Conservation (phyloP, 2,797 vertebrate genomes). For the Pristis pectinata region DNA sequence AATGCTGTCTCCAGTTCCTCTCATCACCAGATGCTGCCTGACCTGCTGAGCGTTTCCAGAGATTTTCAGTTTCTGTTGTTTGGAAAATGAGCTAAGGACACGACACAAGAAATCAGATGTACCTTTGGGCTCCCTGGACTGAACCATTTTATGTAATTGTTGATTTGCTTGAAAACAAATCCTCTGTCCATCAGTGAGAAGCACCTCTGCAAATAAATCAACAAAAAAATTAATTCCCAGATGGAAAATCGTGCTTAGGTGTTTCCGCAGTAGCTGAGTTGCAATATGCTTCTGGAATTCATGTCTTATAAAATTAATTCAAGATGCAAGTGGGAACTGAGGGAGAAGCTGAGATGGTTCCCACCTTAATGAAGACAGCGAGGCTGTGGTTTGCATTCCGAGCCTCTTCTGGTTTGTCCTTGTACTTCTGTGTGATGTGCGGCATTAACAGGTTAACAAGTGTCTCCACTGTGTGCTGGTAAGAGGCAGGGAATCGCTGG, state of each 20-base stretch:
- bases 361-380: slow-evolving; percentile 91
- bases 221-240: slow-evolving; percentile 21
- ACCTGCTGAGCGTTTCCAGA: too few species aligned
- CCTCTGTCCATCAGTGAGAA: slow-evolving; percentile 97
- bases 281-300: too few species aligned
- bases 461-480: slow-evolving; percentile 89
- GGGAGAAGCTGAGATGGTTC: background rate
- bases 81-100: background rate
- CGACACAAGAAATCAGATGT: slow-evolving; percentile 26
- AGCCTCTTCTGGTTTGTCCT: slow-evolving; percentile 89
- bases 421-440: slow-evolving; percentile 95
- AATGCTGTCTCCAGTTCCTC: too few species aligned
- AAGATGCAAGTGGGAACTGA: background rate
- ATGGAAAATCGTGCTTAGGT: too few species aligned
- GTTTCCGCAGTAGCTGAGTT: too few species aligned
- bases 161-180: slow-evolving; percentile 95
- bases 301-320: too few species aligned
- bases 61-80: too few species aligned
- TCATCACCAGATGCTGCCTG: too few species aligned
- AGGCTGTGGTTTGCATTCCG: slow-evolving; percentile 95
- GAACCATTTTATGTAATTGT: slow-evolving; percentile 95
- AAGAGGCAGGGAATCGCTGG: slow-evolving; percentile 90
- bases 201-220: slow-evolving; percentile 67
- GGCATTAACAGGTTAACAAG: slow-evolving; percentile 95
- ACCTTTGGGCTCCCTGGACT: slow-evolving; percentile 92